Base-by-base conservation (phyloP, 2,113 vertebrate species). In the Hirundichthys speculiger region DNA sequence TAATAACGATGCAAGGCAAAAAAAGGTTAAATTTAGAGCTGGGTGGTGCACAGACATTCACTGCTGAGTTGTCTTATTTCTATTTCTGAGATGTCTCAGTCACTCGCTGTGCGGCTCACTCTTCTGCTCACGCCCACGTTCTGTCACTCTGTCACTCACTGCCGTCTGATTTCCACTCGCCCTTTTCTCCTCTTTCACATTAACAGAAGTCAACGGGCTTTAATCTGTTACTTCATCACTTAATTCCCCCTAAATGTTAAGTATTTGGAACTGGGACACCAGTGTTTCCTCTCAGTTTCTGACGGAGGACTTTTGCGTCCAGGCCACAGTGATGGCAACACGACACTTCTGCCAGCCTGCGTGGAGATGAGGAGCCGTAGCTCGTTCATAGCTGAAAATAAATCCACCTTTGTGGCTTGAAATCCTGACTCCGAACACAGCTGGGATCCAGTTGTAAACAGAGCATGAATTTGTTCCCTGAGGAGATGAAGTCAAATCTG, bases 81-180 rank as follows among this genome's bases (percentile, higher is more conserved):
- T 81, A 75, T 83, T 69, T 78, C 30, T 25, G 45, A 43, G 16
- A 43, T 0, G 24, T 40, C 30, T 70, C 62, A 61, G 42, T 64
- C 50, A 61, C 50, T 56, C 5, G 6, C 25, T 45, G 54, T 21
- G 27, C 45, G 27, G 41, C 62, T 78, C 67, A 47, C 73, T 25
- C 27, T 27, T 3, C 27, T 8, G 8, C 27, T 27, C 27, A 8
- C 27, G 8, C 27, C 27, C 27, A 27, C 27, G 8, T 27, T 8
- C 27, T 27, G 27, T 27, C 27, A 27, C 27, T 58, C 57, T 62
- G 20, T 76, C 51, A 60, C 64, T 66, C 21, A 11, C 57, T 24
- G 15, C 39, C 57, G 34, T 54, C 43, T 69, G 27, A 50, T 46
- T 55, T 57, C 16, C 47, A 53, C 48, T 43, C 8, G 0, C 14